Base-by-base conservation (phyloP, 2,888 invertebrate species). In the Caenorhabditis plicata region DNA sequence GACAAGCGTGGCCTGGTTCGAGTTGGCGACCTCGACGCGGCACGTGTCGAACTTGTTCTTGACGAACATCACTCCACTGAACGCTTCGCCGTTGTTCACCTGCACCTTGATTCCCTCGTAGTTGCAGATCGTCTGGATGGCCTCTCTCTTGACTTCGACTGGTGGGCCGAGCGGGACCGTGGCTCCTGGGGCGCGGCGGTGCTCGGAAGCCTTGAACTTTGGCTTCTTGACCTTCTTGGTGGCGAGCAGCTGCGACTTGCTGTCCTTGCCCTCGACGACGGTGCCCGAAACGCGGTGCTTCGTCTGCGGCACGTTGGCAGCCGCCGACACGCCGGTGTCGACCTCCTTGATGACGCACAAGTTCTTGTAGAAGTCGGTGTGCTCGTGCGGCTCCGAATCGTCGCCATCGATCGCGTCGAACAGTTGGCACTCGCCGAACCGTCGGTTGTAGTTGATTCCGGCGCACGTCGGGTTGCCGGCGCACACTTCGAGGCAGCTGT, bases 41-140 rank as follows among this genome's bases (percentile, higher is more conserved):
- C 80, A 80, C 20, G 76, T 74, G 54, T 80, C 80, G 66, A 77
- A 80, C 68, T 77, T 76, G 66, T 79, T 81, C 68, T 80, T 78
- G 46, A 78, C 80, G 62, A 80, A 80, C 20, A 80, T 72, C 17
- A 80, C 80, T 32, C 80, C 80, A 36, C 71, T 68, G 71, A 80
- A 81, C 32, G 66, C 64, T 45, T 72, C 70, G 31, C 57, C 66
- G 49, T 75, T 75, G 63, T 78, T 78, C 42, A 78, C 61, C 56
- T 74, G 65, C 27, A 74, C 75, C 63, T 80, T 79, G 68, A 80
- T 78, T 52, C 80, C 80, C 42, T 80, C 79, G 57, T 80, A 80
- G 58, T 80, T 77, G 66, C 80, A 80, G 53, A 80, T 74, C 19
- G 80, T 80, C 53, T 75, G 72, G 27, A 80, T 73, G 17, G 75